Evolutionary conservation across 35 echinoderm and acorn worm species (phyloP).

Genomic region (Apostichopus parvimensis): DNA sequence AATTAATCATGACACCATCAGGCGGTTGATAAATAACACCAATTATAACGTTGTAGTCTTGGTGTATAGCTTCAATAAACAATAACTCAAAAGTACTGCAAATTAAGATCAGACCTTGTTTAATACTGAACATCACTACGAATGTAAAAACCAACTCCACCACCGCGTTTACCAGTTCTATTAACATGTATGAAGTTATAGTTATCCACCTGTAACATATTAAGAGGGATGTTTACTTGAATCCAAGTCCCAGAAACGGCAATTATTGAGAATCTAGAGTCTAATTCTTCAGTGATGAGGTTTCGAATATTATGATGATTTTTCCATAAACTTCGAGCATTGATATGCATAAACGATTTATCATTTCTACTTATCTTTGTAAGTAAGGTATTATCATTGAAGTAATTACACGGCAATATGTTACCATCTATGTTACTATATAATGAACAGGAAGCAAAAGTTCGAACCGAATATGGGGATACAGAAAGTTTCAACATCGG

Average conservation of each 20-base stretch:
- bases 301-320: too few species aligned
- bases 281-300: too few species aligned
- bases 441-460: neutral
- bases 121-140: neutral
- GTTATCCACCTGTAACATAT: neutral
- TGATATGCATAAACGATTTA: too few species aligned
- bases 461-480: too few species aligned
- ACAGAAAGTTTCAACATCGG: too few species aligned
- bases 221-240: neutral
- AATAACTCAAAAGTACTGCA: neutral
- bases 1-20: too few species aligned
- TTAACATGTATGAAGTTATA: neutral
- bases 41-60: neutral
- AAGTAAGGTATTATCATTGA: too few species aligned
- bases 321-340: too few species aligned
- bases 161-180: neutral
- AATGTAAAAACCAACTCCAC: neutral
- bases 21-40: too few species aligned
- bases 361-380: too few species aligned
- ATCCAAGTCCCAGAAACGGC: neutral
- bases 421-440: neutral
- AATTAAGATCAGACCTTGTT: neutral
- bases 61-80: neutral
- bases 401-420: too few species aligned
- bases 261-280: neutral